Base-by-base conservation (phyloP, 30 jellyfish, hydroid and myxozoan genomes). In the Cassiopea xamachana region DNA sequence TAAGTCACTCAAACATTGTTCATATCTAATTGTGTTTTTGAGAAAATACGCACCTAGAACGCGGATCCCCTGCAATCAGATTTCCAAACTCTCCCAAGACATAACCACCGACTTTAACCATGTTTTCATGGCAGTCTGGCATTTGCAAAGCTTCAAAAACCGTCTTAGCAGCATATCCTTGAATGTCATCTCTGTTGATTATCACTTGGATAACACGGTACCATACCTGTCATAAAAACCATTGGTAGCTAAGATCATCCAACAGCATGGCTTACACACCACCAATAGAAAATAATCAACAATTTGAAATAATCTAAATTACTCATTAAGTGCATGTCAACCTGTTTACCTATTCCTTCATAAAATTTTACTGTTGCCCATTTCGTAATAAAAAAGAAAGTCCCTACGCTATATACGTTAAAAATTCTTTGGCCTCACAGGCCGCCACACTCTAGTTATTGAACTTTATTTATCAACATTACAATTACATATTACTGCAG, bases 91-190 rank as follows among this genome's bases (percentile, higher is more conserved):
- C 98, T 2, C 98, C 98, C 12, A 94, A 81, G 61, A 94, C 91
- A 76, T 94, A 94, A 2, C 98, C 98, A 48, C 98, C 98, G 15
- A 94, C 98, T 86, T 94, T 94, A 83, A 94, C 81, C 98, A 94
- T 94, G 62, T 94, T 94, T 91, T 94, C 98, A 50, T 94, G 98
- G 74, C 98, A 94, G 75, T 94, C 98, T 15, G 89, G 98, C 67
- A 98, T 82, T 80, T 94, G 98, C 80, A 94, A 60, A 0, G 98
- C 98, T 78, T 94, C 98, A 79, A 94, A 94, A 7, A 94, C 98
- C 17, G 98, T 94, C 68, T 94, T 94, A 7, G 98, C 98, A 0
- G 98, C 97, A 87, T 94, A 94, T 5, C 98, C 98, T 91, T 94
- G 98, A 73, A 94, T 94, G 87, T 94, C 98, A 83, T 94, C 98